Base-by-base conservation (phyloP, 2,888 invertebrate species). In the Drosophila neotestacea region DNA sequence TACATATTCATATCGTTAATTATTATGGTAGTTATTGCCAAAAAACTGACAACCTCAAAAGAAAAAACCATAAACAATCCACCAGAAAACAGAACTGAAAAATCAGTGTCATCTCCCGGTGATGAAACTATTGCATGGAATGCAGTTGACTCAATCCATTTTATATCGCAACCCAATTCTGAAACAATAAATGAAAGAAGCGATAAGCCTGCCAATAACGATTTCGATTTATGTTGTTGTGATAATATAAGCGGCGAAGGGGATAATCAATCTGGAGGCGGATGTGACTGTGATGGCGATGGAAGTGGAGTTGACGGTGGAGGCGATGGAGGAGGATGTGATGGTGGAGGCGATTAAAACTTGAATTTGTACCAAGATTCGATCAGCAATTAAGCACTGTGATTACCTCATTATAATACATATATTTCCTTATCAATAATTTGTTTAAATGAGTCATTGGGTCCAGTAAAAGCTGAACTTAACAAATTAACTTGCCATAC, bases 321-420 rank as follows among this genome's bases (percentile, higher is more conserved):
- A 22, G 22, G 34, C 2, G 13, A 27, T 38, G 30, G 28, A 6
- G 51, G 7, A 16, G 61, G 55, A 1, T 32, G 28, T 4, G 48
- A 34, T 4, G 9, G 11, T 55, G 63, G 39, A 30, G n/a, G 7
- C 44, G 56, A 56, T 44, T 56, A 46, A 13, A 28, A n/a, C 27
- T 22, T 34, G 4, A 27, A 27, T 6, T 13, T 10, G 9, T 16
- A 13, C 16, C 4, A 6, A 11, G 11, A 22, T 34, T 22, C 9
- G 11, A 36, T 7, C 11, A 22, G 22, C 22, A 22, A 22, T 22
- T 22, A 10, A 11, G n/a, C 5, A 1, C 22, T 22, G 22, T 27
- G 3, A 11, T n/a, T 22, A 22, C 22, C 5, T 44, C 3, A 44
- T 11, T 27, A 3, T 11, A 9, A 22, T 9, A 27, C 6, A 44